A percentile compares a stretch with the other conserved stretches of the same genome.
phyloP scores from a whole-genome alignment of 2,888 invertebrate species.

The Taenaris catops region DNA sequence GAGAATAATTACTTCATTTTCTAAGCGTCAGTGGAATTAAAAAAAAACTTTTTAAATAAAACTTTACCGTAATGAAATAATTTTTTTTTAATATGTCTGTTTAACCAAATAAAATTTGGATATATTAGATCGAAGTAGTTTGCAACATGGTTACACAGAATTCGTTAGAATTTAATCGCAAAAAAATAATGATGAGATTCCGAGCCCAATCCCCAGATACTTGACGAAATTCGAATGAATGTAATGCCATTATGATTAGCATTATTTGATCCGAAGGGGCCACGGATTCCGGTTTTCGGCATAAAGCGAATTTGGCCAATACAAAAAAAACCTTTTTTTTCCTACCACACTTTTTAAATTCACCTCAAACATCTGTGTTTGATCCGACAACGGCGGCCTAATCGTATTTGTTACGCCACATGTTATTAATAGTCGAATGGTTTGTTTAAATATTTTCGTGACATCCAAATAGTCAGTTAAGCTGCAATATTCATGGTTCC shows the following conservation, averaged over 20 bases:
- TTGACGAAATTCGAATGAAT: constrained; percentile 75
- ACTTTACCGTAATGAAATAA: too few relatives aligned
- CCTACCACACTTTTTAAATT: constrained; percentile 52
- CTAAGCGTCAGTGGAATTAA: too few relatives aligned
- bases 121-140: constrained; percentile 54
- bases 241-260: constrained; percentile 78
- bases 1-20: too few relatives aligned
- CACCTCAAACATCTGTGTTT: constrained; percentile 66
- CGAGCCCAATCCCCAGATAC: constrained; percentile 54
- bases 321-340: constrained; percentile 52
- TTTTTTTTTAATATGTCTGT: too few relatives aligned
- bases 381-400: constrained; percentile 51
- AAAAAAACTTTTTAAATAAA: too few relatives aligned
- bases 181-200: constrained; percentile 52
- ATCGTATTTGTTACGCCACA: constrained; percentile 73
- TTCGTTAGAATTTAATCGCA: constrained; percentile 41
- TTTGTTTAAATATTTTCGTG: constrained; percentile 68
- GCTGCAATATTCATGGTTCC: constrained; percentile 15
- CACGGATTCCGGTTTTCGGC: constrained; percentile 70
- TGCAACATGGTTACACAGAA: constrained; percentile 57
- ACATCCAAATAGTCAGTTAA: constrained; percentile 29
- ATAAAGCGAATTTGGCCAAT: constrained; percentile 68
- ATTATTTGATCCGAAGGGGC: constrained; percentile 68
- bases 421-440: constrained; percentile 67
- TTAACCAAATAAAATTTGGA: too few relatives aligned